Percentiles rank a stretch among this genome's conserved stretches.
phyloP scores from a whole-genome alignment of 2,888 invertebrate species.

The Cephus pygmeus region DNA sequence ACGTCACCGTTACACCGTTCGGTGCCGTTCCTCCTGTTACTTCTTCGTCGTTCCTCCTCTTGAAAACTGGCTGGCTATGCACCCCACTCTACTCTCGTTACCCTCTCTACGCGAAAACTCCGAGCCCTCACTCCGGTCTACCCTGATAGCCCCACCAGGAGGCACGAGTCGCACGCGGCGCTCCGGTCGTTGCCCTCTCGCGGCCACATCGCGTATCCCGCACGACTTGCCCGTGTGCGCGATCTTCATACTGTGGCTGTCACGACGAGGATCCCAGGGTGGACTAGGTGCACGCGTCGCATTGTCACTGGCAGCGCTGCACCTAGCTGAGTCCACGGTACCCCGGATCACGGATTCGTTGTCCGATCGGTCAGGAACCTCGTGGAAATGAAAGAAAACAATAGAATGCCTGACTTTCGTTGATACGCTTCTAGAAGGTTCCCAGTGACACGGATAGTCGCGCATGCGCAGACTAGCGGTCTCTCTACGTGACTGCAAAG shows the following conservation, averaged over 20 bases:
- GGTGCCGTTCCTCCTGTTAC: slow-evolving; percentile 20
- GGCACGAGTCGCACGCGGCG: slow-evolving; percentile 48
- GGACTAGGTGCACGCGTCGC: slow-evolving; percentile 12
- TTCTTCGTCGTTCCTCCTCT: background rate
- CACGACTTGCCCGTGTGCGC: slow-evolving; percentile 34
- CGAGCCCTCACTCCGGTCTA: background rate
- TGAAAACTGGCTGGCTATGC: background rate
- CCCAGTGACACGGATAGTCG: slow-evolving; percentile 15
- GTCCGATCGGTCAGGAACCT: background rate
- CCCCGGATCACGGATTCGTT: background rate
- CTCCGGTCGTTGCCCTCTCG: slow-evolving; percentile 64
- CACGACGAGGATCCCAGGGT: slow-evolving; percentile 35
- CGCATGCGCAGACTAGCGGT: slow-evolving; percentile 16
- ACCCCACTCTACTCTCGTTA: background rate
- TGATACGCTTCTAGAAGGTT: background rate
- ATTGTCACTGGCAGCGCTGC: background rate
- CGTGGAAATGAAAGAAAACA: background rate
- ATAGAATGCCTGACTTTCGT: background rate
- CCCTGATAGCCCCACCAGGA: slow-evolving; percentile 3
- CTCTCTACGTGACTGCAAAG: slow-evolving; percentile 37
- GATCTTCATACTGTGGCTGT: slow-evolving; percentile 32
- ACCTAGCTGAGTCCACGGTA: background rate
- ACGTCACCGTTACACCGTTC: slow-evolving; percentile 65
- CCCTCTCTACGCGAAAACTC: background rate
- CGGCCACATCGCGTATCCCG: slow-evolving; percentile 44